Evolutionary conservation across 2,113 vertebrate genomes (phyloP).

Genomic region (Sciurus niger): DNA sequence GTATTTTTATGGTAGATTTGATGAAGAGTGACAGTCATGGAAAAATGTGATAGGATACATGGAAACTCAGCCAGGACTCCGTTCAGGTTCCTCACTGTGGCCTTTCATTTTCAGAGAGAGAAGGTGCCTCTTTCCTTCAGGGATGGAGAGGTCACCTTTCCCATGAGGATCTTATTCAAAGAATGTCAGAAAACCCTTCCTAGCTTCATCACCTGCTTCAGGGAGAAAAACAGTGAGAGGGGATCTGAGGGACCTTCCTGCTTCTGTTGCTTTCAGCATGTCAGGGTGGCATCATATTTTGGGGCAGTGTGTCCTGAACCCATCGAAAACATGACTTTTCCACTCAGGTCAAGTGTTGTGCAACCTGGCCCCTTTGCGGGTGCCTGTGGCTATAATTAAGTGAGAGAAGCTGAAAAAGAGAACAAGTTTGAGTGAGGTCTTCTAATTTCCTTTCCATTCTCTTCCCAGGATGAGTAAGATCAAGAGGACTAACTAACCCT

Average conservation of each 20-base stretch:
- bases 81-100: neutral
- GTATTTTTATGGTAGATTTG: neutral
- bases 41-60: too few species aligned
- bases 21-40: neutral
- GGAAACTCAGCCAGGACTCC: neutral
- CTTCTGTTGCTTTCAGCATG: neutral
- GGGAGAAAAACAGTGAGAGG: neutral
- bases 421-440: neutral
- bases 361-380: neutral
- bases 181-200: neutral
- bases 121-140: neutral
- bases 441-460: neutral
- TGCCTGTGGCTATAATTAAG: neutral
- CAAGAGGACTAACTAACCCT: neutral
- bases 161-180: neutral
- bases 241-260: neutral
- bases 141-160: neutral
- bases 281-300: neutral
- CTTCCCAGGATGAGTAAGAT: neutral
- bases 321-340: neutral
- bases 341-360: neutral
- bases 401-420: neutral
- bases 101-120: neutral
- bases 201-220: neutral
- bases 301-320: neutral